Evolutionary conservation across 2,888 invertebrate species (phyloP).

Genomic region (Polydrusus cervinus): DNA sequence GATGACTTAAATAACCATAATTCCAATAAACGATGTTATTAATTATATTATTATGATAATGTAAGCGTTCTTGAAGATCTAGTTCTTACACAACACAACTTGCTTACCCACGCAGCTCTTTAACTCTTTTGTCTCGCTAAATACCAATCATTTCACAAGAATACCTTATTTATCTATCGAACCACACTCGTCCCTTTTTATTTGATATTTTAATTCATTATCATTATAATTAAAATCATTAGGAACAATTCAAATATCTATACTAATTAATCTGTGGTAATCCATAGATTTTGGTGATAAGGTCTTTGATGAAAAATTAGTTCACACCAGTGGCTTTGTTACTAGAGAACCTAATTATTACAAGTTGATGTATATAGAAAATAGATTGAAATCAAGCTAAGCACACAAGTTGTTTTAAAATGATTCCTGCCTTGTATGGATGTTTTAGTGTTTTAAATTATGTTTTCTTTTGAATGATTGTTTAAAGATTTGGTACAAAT

Average conservation of each 20-base stretch:
- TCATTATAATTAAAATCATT: neutral
- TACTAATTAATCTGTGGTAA: conserved; percentile 36
- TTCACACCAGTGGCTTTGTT: conserved; percentile 15
- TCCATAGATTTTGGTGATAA: conserved; percentile 39
- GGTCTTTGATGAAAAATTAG: conserved; percentile 36
- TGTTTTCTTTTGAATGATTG: too few species aligned
- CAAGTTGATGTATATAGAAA: neutral
- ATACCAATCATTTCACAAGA: conserved; percentile 12
- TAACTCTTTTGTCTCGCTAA: conserved; percentile 4
- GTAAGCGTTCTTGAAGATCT: conserved; percentile 6
- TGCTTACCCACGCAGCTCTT: conserved; percentile 22
- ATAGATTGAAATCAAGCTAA: neutral
- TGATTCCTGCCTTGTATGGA: conserved; percentile 2
- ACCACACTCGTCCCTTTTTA: neutral
- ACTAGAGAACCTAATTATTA: neutral
- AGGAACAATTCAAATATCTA: conserved; percentile 19
- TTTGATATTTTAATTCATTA: conserved; percentile 22
- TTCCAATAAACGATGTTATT: conserved; percentile 14
- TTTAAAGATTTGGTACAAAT: too few species aligned
- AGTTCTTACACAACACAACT: conserved; percentile 22
- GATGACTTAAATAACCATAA: conserved; percentile 15
- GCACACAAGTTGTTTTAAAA: neutral
- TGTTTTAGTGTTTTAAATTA: too few species aligned
- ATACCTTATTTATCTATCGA: conserved; percentile 8
- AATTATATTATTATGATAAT: conserved; percentile 23